These are phyloP conservation scores for Cyprinodon brontotheroides DNA, from an alignment of 2,113 vertebrate genomes.

Conservation along the genomic window DNA sequence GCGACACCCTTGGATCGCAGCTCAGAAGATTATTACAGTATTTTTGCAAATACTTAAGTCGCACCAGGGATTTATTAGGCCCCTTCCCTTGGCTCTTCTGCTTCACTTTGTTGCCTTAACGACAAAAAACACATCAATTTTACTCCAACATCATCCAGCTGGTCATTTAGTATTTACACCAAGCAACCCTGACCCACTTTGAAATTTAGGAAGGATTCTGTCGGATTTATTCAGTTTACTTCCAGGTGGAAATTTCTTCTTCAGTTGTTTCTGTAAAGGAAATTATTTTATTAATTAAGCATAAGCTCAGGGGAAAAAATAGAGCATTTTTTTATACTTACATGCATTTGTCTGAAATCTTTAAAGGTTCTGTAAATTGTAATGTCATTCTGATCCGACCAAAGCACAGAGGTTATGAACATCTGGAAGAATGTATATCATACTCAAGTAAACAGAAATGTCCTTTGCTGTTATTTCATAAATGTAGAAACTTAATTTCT, in stretches of 20 bases:
- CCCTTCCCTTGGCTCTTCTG: constrained; percentile 14
- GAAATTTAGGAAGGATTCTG: constrained; percentile 75
- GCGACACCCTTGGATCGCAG: constrained; percentile 61
- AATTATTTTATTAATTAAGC: not conserved
- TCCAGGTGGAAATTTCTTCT: constrained; percentile 81
- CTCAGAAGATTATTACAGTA: constrained; percentile 82
- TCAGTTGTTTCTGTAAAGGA: constrained; percentile 84
- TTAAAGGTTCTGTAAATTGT: constrained; percentile 83
- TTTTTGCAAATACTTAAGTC: constrained; percentile 80
- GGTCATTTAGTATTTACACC: accelerated
- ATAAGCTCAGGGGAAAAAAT: not conserved
- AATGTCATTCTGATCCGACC: constrained; percentile 88
- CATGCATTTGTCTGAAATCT: constrained; percentile 87
- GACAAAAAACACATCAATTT: not conserved
- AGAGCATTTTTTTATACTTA: constrained; percentile 68
- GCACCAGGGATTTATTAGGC: constrained; percentile 53
- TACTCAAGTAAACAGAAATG: not conserved
- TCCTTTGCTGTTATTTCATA: not conserved
- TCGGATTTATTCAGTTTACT: constrained; percentile 74
- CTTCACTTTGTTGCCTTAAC: constrained; percentile 45
- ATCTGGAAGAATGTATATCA: constrained; percentile 68
- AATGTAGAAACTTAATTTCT: not conserved
- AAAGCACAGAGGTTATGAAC: constrained; percentile 85
- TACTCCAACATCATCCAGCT: no score
- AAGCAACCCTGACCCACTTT: constrained; percentile 38